A percentile compares a stretch with the other conserved stretches of the same genome.
Conservation (phyloP, 2,888 invertebrate genomes). For the Cosmopolites sordidus region DNA sequence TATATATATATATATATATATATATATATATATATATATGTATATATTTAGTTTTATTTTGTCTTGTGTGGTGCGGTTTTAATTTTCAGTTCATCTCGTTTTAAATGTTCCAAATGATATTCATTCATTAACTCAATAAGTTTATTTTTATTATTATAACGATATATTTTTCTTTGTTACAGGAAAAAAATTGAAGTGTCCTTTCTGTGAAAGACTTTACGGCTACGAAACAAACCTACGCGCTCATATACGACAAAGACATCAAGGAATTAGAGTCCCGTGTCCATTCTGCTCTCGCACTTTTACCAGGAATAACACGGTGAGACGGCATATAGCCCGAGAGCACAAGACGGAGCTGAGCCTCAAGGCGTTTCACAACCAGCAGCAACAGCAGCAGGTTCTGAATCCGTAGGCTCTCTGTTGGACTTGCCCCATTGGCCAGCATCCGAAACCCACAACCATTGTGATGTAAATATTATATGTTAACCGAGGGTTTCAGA, state of each 20-base stretch:
- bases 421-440: not conserved
- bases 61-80: too few species aligned
- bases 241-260: constrained; percentile 86
- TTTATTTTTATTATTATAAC: too few species aligned
- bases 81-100: too few species aligned
- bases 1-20: too few species aligned
- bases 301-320: constrained; percentile 89
- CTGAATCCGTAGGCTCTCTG: constrained; percentile 21
- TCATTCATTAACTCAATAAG: too few species aligned
- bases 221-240: constrained; percentile 90
- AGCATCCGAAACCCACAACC: constrained; percentile 9
- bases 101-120: too few species aligned
- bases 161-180: constrained; percentile 46
- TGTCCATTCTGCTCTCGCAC: constrained; percentile 88
- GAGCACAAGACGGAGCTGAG: constrained; percentile 77
- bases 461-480: constrained; percentile 22
- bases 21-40: too few species aligned
- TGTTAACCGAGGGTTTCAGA: not conserved
- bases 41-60: too few species aligned
- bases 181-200: constrained; percentile 90
- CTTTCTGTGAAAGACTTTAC: constrained; percentile 87
- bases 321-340: constrained; percentile 83
- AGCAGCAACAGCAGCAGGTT: constrained; percentile 48
- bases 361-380: constrained; percentile 45
- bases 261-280: constrained; percentile 87